Evolutionary conservation across 2,888 invertebrate genomes (phyloP).

Genomic region (Lamellibrachia columna): DNA sequence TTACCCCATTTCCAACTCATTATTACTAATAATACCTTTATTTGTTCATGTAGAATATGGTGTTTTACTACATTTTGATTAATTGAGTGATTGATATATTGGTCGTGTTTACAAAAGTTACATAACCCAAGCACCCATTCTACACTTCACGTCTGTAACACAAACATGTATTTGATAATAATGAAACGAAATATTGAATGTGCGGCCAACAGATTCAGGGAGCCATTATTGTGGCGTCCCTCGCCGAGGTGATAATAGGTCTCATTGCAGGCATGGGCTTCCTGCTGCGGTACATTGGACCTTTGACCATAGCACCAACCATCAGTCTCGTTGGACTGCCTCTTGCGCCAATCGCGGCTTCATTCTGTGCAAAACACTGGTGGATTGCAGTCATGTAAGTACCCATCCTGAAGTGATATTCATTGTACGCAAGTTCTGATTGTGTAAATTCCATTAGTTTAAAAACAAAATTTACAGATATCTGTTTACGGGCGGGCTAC

Average conservation of each 20-base stretch:
- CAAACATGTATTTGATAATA: too few species aligned
- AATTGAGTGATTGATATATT: too few species aligned
- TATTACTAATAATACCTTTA: too few species aligned
- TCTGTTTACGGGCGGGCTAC: too few species aligned
- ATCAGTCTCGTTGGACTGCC: constrained; percentile 79
- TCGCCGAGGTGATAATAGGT: constrained; percentile 80
- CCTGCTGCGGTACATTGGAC: constrained; percentile 79
- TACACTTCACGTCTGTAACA: too few species aligned
- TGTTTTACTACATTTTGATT: too few species aligned
- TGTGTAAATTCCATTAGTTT: neutral
- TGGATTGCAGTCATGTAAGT: constrained; percentile 82
- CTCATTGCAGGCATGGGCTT: constrained; percentile 78
- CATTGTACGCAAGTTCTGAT: neutral
- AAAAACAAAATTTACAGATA: too few species aligned
- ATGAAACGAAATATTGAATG: neutral
- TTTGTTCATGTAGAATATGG: too few species aligned
- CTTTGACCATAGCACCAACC: constrained; percentile 84
- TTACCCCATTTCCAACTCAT: too few species aligned
- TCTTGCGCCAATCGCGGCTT: constrained; percentile 81
- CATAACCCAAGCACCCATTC: too few species aligned
- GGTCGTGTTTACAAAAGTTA: too few species aligned
- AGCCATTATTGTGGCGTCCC: constrained; percentile 81
- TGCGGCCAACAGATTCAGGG: constrained; percentile 73
- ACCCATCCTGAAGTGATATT: neutral
- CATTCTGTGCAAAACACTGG: constrained; percentile 84